phyloP scores from a whole-genome alignment of 35 echinoderm and acorn worm species.

The Amphiura filiformis region DNA sequence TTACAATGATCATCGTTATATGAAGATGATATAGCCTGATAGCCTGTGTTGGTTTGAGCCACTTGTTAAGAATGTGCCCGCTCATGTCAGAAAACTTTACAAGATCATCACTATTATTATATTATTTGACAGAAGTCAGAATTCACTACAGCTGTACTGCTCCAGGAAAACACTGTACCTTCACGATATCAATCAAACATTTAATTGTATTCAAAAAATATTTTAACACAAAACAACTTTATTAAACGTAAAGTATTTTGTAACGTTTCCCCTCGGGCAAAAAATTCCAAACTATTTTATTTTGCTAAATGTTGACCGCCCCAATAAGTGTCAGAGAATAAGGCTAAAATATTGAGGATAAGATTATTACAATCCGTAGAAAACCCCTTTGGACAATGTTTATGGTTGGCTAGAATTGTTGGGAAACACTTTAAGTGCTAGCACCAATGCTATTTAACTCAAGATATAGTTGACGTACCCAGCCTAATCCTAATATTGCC shows the following conservation, averaged over 20 bases:
- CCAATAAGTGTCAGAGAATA: neutral
- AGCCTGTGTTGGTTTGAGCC: no score
- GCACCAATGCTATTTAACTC: neutral
- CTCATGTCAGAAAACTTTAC: neutral
- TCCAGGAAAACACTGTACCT: neutral
- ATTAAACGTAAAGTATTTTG: no score
- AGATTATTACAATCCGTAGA: neutral
- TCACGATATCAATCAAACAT: neutral
- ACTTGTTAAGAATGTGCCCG: no score
- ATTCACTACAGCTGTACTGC: neutral
- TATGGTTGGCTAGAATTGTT: neutral
- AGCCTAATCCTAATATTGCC: neutral
- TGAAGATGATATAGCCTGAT: no score
- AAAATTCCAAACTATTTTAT: neutral
- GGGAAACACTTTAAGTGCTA: neutral
- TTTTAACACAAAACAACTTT: no score
- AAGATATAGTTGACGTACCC: neutral
- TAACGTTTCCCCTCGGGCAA: no score
- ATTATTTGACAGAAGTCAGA: neutral
- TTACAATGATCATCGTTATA: no score
- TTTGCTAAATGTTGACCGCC: conserved; percentile 11
- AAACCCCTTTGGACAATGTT: neutral
- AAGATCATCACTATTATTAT: neutral
- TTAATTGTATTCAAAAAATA: neutral
- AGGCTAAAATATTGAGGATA: neutral